These are phyloP conservation scores for Huso huso DNA, from an alignment of 2,797 vertebrate genomes.

Conservation along the genomic window DNA sequence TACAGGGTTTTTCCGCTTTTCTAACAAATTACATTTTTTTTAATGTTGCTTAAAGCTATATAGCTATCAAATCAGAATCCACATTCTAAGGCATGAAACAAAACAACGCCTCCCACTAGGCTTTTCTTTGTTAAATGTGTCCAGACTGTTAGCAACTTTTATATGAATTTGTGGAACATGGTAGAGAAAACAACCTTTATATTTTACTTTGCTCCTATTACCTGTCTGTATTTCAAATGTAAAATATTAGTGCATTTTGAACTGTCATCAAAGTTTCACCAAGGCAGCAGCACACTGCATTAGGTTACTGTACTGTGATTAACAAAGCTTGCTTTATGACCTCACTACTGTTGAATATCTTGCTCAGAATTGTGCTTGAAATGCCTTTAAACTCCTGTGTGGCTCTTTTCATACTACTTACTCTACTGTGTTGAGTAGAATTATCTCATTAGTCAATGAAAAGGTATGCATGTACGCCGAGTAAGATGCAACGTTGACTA, in stretches of 20 bases:
- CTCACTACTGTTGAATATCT: slow-evolving; percentile 20
- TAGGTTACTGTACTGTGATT: slow-evolving; percentile 6
- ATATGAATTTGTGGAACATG: neutral
- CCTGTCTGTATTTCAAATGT: neutral
- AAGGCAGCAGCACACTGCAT: neutral
- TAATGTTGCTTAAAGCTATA: slow-evolving; percentile 13
- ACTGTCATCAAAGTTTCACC: no score
- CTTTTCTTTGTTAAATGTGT: neutral
- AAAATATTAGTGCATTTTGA: neutral
- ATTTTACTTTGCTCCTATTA: neutral
- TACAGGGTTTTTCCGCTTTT: slow-evolving; percentile 29
- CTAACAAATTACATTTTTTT: slow-evolving; percentile 15
- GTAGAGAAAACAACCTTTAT: slow-evolving; percentile 9
- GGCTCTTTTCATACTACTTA: neutral
- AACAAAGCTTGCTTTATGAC: slow-evolving; percentile 11
- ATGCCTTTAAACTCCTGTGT: slow-evolving; percentile 2
- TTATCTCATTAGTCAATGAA: no score
- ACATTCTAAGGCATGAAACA: no score
- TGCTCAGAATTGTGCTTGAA: neutral
- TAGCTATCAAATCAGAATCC: slow-evolving; percentile 20
- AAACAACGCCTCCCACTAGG: no score
- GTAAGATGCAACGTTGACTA: no score
- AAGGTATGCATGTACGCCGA: no score
- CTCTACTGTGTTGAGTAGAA: neutral
- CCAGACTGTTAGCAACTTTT: slow-evolving; percentile 12